Evolutionary conservation across 2,888 invertebrate species (phyloP), one percentile per base, ranked within the genome.

Genomic region (Conus canariensis): DNA sequence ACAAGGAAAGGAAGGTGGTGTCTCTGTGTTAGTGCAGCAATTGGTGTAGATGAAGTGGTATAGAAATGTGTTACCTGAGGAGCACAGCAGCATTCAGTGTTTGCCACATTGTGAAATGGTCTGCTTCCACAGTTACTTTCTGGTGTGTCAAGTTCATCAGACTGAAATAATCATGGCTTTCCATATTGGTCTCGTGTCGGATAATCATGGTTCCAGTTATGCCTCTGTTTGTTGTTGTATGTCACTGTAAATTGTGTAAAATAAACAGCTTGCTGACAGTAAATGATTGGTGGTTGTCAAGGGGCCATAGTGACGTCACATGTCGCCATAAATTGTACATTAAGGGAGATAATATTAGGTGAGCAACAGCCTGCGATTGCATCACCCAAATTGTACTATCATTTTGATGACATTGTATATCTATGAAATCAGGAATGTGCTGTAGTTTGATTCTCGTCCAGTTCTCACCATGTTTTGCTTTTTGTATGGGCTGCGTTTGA

Each of bases 381-480:
- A 0, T 70, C n/a, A n/a, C n/a, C 45, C 74, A 74, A 74, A n/a
- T 22, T 74, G 74, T 74, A 74, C n/a, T 45, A 80, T 80, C 45
- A 45, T 80, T 12, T 12, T 4, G 12, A 80, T 30, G 6, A 14
- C 22, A 45, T 45, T 80, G 80, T 80, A 45, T 80, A 30, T 19
- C 14, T 80, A 45, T 45, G 45, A 80, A 80, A 80, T 80, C 80
- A 80, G 80, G 80, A 80, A 80, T 80, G 80, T 80, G 45, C 80
- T 45, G 80, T 80, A 19, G 22, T 64, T 16, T 64, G 60, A 74
- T 74, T 74, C 22, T 74, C 22, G 60, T 16, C 16, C 12, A 64
- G 1, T 45, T 45, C 45, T 45, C 45, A 45, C 45, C 45, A 16
- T 64, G 16, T 74, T 74, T 74, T 14, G 22, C 22, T 74, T 74